Percentiles rank a stretch among this genome's conserved stretches.
Conservation (phyloP, 1,140 invertebrate genomes). For the Aphis gossypii region DNA sequence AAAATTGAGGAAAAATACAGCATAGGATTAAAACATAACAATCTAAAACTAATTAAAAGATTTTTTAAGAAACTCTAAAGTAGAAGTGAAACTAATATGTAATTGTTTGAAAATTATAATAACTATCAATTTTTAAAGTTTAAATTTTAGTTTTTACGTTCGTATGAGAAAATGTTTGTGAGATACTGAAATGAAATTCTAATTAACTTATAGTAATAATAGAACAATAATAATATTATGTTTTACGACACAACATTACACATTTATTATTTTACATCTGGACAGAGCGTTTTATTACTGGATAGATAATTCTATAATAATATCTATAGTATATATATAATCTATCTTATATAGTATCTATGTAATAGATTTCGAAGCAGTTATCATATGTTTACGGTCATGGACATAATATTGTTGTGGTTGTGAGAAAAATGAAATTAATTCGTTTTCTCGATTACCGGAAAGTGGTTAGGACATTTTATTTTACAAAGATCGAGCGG, state of each 20-base stretch:
- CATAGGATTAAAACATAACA: neutral
- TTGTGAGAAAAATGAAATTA: neutral
- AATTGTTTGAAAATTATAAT: too few relatives aligned
- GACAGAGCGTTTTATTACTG: too few relatives aligned
- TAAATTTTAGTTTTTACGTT: neutral
- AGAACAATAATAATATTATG: neutral
- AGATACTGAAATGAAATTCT: neutral
- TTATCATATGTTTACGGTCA: neutral
- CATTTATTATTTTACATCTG: neutral
- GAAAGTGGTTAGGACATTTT: neutral
- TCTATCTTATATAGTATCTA: too few relatives aligned
- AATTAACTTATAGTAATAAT: neutral
- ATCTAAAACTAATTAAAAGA: neutral
- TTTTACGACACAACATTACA: neutral
- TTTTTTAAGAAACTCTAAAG: neutral
- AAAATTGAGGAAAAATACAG: neutral
- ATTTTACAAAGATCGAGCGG: neutral
- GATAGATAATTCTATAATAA: too few relatives aligned
- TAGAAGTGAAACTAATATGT: too few relatives aligned
- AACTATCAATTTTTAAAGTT: too few relatives aligned
- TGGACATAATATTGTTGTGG: neutral
- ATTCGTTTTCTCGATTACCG: neutral
- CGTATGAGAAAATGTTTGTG: neutral
- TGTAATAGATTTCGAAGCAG: neutral
- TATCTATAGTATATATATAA: too few relatives aligned